Base-by-base conservation (phyloP, 2,888 invertebrate genomes). In the Agonum fuliginosum region DNA sequence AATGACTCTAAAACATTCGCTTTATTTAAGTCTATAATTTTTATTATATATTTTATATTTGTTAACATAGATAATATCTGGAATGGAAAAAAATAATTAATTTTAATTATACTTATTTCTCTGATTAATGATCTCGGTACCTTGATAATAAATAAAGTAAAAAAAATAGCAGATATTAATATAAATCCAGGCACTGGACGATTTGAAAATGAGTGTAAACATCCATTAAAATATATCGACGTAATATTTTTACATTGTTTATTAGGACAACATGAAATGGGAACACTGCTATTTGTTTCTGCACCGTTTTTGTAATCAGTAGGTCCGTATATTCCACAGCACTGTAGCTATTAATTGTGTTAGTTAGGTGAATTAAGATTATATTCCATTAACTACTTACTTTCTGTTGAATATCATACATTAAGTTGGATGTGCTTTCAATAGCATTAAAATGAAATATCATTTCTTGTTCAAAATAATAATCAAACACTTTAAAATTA, bases 191-290 rank as follows among this genome's bases (percentile, higher is more conserved):
- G 41, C 4, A 65, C 46, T 20, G 62, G 19, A 34, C 46, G 19
- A 27, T 27, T 46, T 43, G 65, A 20, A 30, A 75, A 65, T 48
- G 20, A 24, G 19, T 41, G 10, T 46, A 75, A 65, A 24, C 74
- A 75, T 20, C 74, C 74, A n/a, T 65, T 58, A n/a, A 30, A 30
- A 75, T 65, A 65, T 65, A 75, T 65, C 30, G 74, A 75, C 20
- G 43, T 24, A 72, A 72, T 72, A 54, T 51, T 54, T 65, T 46
- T 27, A 65, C 74, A 75, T 27, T 75, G 17, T 20, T 65, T 24
- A 19, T 65, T 34, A 10, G 65, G 65, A 34, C 74, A 75, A 48
- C 74, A 75, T 19, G 74, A 75, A 30, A 30, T 10, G 4, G 74
- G 74, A n/a, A 75, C 20, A 17, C n/a, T n/a, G n/a, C n/a, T n/a